phyloP scores from a whole-genome alignment of 2,888 invertebrate genomes.

The Octodonta nipae region DNA sequence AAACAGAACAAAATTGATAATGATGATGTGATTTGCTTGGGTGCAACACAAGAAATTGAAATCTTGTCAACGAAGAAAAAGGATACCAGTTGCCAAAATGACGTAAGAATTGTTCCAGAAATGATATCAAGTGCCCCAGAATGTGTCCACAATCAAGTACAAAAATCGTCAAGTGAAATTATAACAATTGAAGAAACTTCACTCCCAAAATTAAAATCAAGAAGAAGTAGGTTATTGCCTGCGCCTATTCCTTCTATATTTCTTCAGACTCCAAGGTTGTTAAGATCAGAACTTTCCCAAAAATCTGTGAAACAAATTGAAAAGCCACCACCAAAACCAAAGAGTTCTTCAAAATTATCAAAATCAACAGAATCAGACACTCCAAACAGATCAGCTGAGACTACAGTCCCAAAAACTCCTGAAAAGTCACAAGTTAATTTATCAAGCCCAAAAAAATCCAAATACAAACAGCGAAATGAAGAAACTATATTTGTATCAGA shows the following conservation, averaged over 20 bases:
- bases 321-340: not conserved
- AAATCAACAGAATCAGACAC: not conserved
- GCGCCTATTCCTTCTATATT: conserved; percentile 12
- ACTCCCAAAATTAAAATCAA: conserved; percentile 7
- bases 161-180: too few relatives aligned
- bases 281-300: conserved; percentile 12
- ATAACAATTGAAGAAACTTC: too few relatives aligned
- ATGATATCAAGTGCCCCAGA: too few relatives aligned
- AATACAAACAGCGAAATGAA: not conserved
- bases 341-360: not conserved
- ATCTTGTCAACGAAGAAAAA: too few relatives aligned
- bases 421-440: not conserved
- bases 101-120: too few relatives aligned
- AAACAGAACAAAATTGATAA: too few relatives aligned
- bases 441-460: not conserved
- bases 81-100: too few relatives aligned
- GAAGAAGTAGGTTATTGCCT: conserved; percentile 9
- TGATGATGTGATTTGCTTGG: too few relatives aligned
- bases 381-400: not conserved
- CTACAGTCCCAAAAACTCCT: not conserved
- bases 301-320: conserved; percentile 4
- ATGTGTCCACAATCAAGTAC: too few relatives aligned
- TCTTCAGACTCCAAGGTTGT: conserved; percentile 12
- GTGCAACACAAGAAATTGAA: too few relatives aligned
- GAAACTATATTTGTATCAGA: not conserved